Base-by-base conservation (phyloP, 1,140 invertebrate genomes). In the Psilanteris sp. region DNA sequence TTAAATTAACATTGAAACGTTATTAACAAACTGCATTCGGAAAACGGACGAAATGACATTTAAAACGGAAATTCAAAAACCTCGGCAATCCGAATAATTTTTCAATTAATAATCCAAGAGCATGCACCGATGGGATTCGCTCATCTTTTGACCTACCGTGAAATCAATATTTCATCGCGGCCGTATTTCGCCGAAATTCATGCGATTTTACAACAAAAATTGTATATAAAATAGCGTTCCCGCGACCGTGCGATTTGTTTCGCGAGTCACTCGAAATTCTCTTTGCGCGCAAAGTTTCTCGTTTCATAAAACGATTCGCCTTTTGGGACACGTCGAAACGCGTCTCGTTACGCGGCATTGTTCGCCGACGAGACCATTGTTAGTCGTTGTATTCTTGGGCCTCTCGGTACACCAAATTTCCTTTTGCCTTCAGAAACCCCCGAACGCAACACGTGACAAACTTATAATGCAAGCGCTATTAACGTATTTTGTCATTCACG, bases 341-440 rank as follows among this genome's bases (percentile, higher is more conserved):
- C 64, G 55, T 79, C 82, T 84, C 80, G 82, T 86, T 87, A 85
- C 72, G 77, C 70, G 66, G 75, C 64, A 82, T 84, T 84, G 80
- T 84, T 83, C 76, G 77, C 54, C 75, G 77, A 73, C 68, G 76
- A 73, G 73, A 72, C 80, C 76, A 81, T 83, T 85, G 82, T 82
- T 82, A 77, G 70, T 26, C 71, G 48, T 27, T 74, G 68, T 78
- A 77, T 81, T 78, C 78, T 79, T 59, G 67, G 41, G 70, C 55
- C 46, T 55, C 50, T 57, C 44, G 18, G 59, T 61, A 66, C 43
- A 48, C 71, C 54, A 67, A 68, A 67, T 67, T 75, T 67, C 71
- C 72, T 75, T 75, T 68, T 10, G 55, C 48, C 32, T 62, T 67
- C 37, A 50, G 27, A 36, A 52, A 39, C 10, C 18, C 32, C 37